Percentiles rank a stretch among this genome's conserved stretches.
phyloP scores from a whole-genome alignment of 1,140 invertebrate genomes.

The Nylanderia fulva region DNA sequence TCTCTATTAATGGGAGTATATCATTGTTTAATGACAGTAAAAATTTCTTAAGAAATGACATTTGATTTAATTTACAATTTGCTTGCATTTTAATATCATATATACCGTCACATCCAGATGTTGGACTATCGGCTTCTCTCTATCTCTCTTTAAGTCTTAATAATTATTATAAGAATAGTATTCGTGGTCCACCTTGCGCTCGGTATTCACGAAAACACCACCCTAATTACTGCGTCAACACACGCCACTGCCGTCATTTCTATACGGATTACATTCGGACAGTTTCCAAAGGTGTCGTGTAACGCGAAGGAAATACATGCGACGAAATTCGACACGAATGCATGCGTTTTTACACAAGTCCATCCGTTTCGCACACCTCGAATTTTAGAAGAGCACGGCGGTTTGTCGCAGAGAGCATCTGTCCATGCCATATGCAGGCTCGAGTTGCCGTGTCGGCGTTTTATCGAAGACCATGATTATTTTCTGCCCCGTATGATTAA shows the following conservation, averaged over 20 bases:
- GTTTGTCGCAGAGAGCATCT: constrained; percentile 66
- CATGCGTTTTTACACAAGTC: constrained; percentile 44
- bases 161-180: constrained; percentile 64
- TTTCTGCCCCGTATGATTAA: constrained; percentile 39
- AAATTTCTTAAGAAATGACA: neutral
- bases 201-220: constrained; percentile 63
- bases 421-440: constrained; percentile 67
- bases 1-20: neutral
- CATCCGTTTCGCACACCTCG: constrained; percentile 33
- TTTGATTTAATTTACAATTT: neutral
- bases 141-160: constrained; percentile 14
- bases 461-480: constrained; percentile 43
- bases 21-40: neutral
- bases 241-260: constrained; percentile 57
- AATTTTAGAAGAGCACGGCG: constrained; percentile 30
- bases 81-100: neutral
- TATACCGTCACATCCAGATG: constrained; percentile 25
- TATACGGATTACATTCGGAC: constrained; percentile 65
- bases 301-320: constrained; percentile 57
- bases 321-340: constrained; percentile 68
- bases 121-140: constrained; percentile 32
- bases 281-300: constrained; percentile 71
- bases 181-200: constrained; percentile 73
- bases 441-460: constrained; percentile 56
- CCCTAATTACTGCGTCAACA: constrained; percentile 67